Conservation (phyloP, 2,797 vertebrate genomes). For the Pogonophryne albipinna region DNA sequence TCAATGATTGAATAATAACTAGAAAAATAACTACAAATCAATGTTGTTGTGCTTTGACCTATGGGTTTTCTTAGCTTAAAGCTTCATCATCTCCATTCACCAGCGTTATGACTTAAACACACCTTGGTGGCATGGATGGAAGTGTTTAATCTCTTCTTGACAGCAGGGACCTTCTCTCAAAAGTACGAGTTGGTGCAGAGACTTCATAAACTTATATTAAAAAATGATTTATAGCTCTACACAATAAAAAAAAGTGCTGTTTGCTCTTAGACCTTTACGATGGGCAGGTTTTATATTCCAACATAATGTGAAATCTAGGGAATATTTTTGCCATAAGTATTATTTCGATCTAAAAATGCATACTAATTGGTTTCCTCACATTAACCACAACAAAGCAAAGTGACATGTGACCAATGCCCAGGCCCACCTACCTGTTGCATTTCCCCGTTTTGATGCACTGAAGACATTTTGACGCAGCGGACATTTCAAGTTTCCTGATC, state of each 20-base stretch:
- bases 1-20: not conserved
- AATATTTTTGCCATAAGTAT: not conserved
- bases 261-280: not conserved
- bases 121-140: not conserved
- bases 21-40: not conserved
- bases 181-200: not conserved
- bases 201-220: not conserved
- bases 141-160: not conserved
- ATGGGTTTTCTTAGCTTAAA: not conserved
- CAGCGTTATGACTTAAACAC: not conserved
- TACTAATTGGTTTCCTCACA: not conserved
- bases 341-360: not conserved
- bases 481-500: slow-evolving; percentile 72
- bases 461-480: slow-evolving; percentile 71
- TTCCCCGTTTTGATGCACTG: slow-evolving; percentile 70
- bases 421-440: slow-evolving; percentile 68
- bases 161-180: not conserved
- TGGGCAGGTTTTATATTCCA: not conserved
- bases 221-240: not conserved
- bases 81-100: slow-evolving; percentile 4
- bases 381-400: slow-evolving; percentile 3
- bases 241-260: not conserved
- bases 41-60: not conserved
- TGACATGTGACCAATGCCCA: not conserved
- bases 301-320: not conserved